These are phyloP conservation scores for Coreius guichenoti DNA, from an alignment of 2,797 vertebrate species.

Conservation along the genomic window DNA sequence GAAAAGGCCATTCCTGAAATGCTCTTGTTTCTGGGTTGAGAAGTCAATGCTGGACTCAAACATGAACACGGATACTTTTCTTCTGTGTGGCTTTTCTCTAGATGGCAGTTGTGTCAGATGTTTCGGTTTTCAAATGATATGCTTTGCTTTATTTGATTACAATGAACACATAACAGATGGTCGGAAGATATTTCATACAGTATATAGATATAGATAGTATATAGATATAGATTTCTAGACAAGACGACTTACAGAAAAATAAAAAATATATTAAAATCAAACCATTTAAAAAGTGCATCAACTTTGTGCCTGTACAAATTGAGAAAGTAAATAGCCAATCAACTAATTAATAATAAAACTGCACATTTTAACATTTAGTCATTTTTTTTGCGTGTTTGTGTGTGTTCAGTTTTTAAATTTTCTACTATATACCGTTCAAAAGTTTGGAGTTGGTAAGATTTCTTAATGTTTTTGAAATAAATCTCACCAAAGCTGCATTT, in stretches of 20 bases:
- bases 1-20: constrained; percentile 51
- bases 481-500: background rate
- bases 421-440: too few species aligned
- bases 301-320: background rate
- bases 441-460: too few species aligned
- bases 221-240: background rate
- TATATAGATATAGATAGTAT: background rate
- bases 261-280: background rate
- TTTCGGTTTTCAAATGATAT: background rate
- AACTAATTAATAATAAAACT: too few species aligned
- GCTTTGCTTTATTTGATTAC: background rate
- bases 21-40: constrained; percentile 60
- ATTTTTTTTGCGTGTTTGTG: background rate
- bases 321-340: background rate
- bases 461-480: too few species aligned
- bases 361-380: background rate
- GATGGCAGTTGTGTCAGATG: background rate
- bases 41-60: constrained; percentile 22
- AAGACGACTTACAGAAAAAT: background rate
- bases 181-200: background rate
- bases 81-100: constrained; percentile 1
- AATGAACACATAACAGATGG: background rate
- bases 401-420: too few species aligned
- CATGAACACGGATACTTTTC: background rate
- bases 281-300: background rate